Evolutionary conservation across 2,113 vertebrate genomes (phyloP), one percentile per base, ranked within the genome.

Genomic region (Rhabdomys dilectus): DNA sequence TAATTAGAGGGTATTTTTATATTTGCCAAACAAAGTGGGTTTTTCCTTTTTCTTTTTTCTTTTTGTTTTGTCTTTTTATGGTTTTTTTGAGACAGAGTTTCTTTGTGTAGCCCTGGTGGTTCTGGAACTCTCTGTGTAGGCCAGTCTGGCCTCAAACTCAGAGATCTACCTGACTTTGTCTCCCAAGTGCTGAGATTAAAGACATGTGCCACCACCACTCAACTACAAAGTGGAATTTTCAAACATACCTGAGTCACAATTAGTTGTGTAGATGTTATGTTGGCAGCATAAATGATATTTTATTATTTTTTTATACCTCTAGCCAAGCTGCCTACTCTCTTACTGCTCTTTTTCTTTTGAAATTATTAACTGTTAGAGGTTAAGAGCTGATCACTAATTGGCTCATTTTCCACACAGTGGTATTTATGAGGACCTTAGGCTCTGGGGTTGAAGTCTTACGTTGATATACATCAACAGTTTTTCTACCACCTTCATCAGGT

Each of bases 261-360:
- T 80, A 56, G 96, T 95, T 77, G 34, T 78, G 81, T 90, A 95
- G 36, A 72, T 95, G 53, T 96, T n/a, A 42, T 90, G 92, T 91
- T 77, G 68, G 80, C 68, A 93, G 62, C 12, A 26, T 91, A 60
- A 12, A 48, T 93, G 62, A 89, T 88, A 48, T 62, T 85, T 89
- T 62, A 85, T 80, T 94, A 87, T 76, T 80, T 94, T 89, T 80
- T 87, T 58, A 34, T 13, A 0, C 31, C 19, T 26, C 39, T 85
- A 84, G 84, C 56, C 48, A 93, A 17, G 72, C 77, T 3, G 0
- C 42, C 34, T 93, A 16, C 78, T 96, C 22, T 62, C 21, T 87
- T 91, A 87, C 45, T 82, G 3, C 34, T 88, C 0, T 86, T 60
- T 94, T n/a, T 94, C 48, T 53, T 94, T 81, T 91, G 80, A 96